Percentiles rank a stretch among this genome's conserved stretches.
These are phyloP conservation scores for Manis crassicaudata DNA, from an alignment of 2,797 vertebrate genomes.

Conservation along the genomic window DNA sequence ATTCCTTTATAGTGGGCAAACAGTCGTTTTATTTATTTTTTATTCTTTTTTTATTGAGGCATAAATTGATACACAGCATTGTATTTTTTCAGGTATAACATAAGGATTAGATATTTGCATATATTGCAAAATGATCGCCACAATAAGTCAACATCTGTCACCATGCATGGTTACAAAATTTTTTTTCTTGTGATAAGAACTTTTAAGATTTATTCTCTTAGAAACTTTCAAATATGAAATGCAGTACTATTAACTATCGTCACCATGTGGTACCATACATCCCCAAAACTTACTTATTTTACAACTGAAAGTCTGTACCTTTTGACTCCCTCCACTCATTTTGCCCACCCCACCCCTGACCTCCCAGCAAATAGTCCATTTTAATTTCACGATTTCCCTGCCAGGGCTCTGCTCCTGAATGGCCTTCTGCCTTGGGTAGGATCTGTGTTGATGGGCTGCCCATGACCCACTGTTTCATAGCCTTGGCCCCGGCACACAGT, in stretches of 20 bases:
- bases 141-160: not conserved
- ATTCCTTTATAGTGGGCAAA: not conserved
- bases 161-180: not conserved
- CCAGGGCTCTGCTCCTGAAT: not conserved
- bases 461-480: not conserved
- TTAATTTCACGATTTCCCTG: not conserved
- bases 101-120: not conserved
- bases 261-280: not conserved
- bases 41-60: not conserved
- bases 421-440: not conserved
- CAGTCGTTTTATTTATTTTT: not conserved
- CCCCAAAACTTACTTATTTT: not conserved
- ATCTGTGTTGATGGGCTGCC: not conserved
- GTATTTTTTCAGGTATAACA: not conserved
- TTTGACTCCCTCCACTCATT: not conserved
- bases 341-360: not conserved
- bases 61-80: not conserved
- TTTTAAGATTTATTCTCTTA: not conserved
- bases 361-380: not conserved
- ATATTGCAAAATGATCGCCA: not conserved
- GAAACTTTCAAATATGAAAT: not conserved
- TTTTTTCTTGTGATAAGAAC: not conserved
- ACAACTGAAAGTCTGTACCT: not conserved
- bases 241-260: not conserved
- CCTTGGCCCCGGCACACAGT: not conserved